These are phyloP conservation scores for Nyctereutes procyonoides DNA, from an alignment of 2,113 vertebrate species.

Conservation along the genomic window DNA sequence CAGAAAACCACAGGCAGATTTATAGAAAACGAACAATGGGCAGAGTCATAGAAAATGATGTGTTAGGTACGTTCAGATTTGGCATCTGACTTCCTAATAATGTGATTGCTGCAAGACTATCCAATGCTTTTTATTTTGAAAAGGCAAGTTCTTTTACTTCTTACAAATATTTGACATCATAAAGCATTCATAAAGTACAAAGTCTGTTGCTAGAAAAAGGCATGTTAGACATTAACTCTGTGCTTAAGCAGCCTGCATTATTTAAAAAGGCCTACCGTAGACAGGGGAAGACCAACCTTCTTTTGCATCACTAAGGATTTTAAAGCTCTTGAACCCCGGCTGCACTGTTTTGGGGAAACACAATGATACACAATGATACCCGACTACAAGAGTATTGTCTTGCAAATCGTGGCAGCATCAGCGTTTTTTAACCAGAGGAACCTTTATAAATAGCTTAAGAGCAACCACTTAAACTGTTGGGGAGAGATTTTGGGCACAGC, in stretches of 20 bases:
- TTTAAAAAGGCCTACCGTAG: neutral
- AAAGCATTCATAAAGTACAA: constrained; percentile 57
- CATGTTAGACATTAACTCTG: constrained; percentile 36
- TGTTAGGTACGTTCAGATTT: neutral
- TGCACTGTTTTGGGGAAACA: neutral
- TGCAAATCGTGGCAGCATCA: neutral
- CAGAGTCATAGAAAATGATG: neutral
- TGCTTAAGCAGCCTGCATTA: constrained; percentile 11
- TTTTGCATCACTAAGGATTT: neutral
- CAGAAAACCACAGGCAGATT: neutral
- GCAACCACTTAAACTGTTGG: neutral
- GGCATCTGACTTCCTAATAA: neutral
- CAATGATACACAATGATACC: neutral
- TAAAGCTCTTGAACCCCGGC: neutral
- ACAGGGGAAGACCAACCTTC: neutral
- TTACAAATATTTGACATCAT: constrained; percentile 59
- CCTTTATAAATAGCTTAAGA: neutral
- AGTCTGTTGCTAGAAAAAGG: constrained; percentile 46
- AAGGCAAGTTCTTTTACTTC: constrained; percentile 34
- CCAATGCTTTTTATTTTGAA: neutral
- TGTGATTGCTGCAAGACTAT: neutral
- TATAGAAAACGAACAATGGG: neutral
- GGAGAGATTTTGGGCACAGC: neutral
- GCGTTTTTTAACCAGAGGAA: neutral
- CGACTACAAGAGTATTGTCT: neutral